Evolutionary conservation across 2,113 vertebrate genomes (phyloP).

Genomic region (Colinus virginianus): DNA sequence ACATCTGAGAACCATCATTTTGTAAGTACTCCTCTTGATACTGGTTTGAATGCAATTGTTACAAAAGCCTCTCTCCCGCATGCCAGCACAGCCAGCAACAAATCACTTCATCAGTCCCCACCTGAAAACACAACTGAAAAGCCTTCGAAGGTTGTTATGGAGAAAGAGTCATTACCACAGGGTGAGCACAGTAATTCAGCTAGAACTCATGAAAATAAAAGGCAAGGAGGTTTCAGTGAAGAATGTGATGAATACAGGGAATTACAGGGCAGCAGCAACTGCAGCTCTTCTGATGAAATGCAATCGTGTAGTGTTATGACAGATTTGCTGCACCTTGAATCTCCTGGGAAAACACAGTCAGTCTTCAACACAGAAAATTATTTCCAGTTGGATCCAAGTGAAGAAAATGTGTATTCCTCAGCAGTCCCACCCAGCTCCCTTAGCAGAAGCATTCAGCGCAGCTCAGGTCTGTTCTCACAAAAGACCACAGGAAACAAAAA

Average conservation of each 20-base stretch:
- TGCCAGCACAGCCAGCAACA: not conserved
- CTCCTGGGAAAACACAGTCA: not conserved
- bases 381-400: not conserved
- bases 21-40: not conserved
- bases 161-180: not conserved
- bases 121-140: not conserved
- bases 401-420: not conserved
- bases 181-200: not conserved
- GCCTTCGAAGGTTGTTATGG: not conserved
- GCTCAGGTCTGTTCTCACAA: not conserved
- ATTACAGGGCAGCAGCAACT: not conserved
- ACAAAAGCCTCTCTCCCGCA: not conserved
- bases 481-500: not conserved
- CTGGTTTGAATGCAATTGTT: not conserved
- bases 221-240: not conserved
- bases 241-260: not conserved
- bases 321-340: not conserved
- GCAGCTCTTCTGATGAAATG: not conserved
- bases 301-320: not conserved
- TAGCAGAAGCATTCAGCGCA: not conserved
- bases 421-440: not conserved
- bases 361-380: not conserved
- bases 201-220: not conserved
- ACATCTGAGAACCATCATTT: not conserved
- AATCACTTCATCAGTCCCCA: not conserved